Percentiles rank a stretch among this genome's conserved stretches.
Conservation (phyloP, 2,888 invertebrate species). For the Drosophila nigricruria region DNA sequence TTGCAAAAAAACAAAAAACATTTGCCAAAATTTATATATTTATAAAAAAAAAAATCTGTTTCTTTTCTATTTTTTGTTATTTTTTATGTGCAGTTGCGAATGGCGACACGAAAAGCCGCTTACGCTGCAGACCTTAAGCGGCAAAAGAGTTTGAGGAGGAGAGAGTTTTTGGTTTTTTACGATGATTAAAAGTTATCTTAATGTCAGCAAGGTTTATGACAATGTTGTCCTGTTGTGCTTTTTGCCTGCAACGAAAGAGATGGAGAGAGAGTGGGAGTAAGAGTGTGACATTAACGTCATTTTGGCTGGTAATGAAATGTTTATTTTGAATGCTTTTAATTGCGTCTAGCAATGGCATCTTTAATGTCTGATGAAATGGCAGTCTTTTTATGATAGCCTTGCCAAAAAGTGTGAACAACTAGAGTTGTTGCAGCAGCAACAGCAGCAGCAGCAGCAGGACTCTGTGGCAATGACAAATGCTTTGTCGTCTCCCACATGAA, state of each 20-base stretch:
- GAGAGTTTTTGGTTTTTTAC: constrained; percentile 62
- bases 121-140: constrained; percentile 58
- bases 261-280: neutral
- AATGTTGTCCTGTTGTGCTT: constrained; percentile 59
- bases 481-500: constrained; percentile 4
- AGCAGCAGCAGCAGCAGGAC: constrained; percentile 14
- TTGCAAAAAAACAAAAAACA: constrained; percentile 25
- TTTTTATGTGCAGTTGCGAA: constrained; percentile 46
- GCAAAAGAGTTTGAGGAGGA: constrained; percentile 13
- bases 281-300: constrained; percentile 39
- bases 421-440: neutral
- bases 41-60: constrained; percentile 11
- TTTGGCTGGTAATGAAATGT: constrained; percentile 69
- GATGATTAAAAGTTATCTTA: constrained; percentile 80
- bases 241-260: constrained; percentile 35
- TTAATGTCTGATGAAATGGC: constrained; percentile 70
- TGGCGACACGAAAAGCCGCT: constrained; percentile 71
- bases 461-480: constrained; percentile 2
- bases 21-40: constrained; percentile 42
- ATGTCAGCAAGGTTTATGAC: constrained; percentile 74
- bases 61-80: constrained; percentile 19
- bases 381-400: constrained; percentile 43
- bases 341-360: constrained; percentile 73
- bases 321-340: constrained; percentile 71
- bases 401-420: constrained; percentile 40